Evolutionary conservation across 2,113 vertebrate species (phyloP), one percentile per base, ranked within the genome.

Genomic region (Sturnira hondurensis): DNA sequence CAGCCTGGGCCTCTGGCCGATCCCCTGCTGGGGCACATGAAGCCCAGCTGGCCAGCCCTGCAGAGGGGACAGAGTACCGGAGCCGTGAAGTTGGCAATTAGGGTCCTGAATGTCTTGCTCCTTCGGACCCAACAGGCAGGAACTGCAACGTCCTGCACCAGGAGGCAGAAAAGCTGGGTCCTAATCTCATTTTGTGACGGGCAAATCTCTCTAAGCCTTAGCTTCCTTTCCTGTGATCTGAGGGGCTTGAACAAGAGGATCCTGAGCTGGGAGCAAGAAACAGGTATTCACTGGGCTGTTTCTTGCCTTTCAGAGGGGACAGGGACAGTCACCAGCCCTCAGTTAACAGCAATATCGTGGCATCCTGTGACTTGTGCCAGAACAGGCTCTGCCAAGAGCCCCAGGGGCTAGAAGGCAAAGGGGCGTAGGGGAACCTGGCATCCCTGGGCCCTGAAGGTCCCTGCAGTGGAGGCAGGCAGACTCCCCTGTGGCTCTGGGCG

Each of bases 371-470:
- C 81, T 76, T 36, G 61, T 78, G 38, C 74, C 45, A 1, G n/a
- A 45, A 65, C 22, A 43, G 71, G 45, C n/a, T 56, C 85, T 70
- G 7, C 45, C 61, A 31, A 7, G 2, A 17, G 43, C 87, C 83
- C 80, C n/a, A 16, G 26, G 19, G 24, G 52, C 71, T 56, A 70
- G 89, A 76, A 89, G 54, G 63, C 58, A 36, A 45, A 50, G 47
- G 7, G 1, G 0, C 28, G 1, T 4, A 22, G 26, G 31, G 41
- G 50, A 24, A 24, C 45, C 70, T 58, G 94, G 86, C 77, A 71
- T 47, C 73, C 87, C 20, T 6, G 36, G 86, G 36, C 84, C 63
- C 52, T 43, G 95, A 96, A 97, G 90, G 89, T 97, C 97, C 96
- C 96, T 96, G 94, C 38, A 92, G 80, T 28, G 84, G 91, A 78